Evolutionary conservation across 2,797 vertebrate species (phyloP).

Genomic region (Psittacula derbiana): DNA sequence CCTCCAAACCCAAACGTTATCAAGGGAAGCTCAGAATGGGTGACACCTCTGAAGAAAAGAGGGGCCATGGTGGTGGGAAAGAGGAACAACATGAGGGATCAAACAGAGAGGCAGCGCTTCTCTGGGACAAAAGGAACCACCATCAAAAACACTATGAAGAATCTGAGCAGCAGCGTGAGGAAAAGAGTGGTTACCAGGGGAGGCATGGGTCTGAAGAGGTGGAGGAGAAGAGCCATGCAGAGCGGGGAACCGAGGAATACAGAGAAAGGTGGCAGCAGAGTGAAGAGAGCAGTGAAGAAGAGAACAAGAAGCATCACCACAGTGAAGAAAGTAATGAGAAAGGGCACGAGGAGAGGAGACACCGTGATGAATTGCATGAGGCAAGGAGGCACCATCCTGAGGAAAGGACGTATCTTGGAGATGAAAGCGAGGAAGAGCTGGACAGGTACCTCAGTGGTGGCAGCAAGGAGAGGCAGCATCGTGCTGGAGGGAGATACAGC

Average conservation of each 20-base stretch:
- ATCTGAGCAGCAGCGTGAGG: slow-evolving; percentile 54
- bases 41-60: slow-evolving; percentile 65
- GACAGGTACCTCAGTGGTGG: not conserved
- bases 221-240: not conserved
- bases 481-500: slow-evolving; percentile 29
- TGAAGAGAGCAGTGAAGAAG: slow-evolving; percentile 65
- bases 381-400: not conserved
- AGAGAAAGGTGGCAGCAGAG: slow-evolving; percentile 27
- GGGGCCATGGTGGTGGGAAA: not conserved
- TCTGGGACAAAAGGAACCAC: slow-evolving; percentile 50
- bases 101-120: not conserved
- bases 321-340: slow-evolving; percentile 56
- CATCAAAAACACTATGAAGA: slow-evolving; percentile 42
- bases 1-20: slow-evolving; percentile 64
- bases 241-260: slow-evolving; percentile 45
- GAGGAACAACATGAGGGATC: not conserved
- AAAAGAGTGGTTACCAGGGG: not conserved
- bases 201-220: slow-evolving; percentile 8
- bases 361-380: not conserved
- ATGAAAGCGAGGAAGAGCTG: slow-evolving; percentile 2
- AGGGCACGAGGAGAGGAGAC: not conserved
- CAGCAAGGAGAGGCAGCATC: slow-evolving; percentile 49
- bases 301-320: slow-evolving; percentile 6
- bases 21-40: slow-evolving; percentile 73
- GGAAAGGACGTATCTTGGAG: not conserved